Conservation (phyloP, 2,797 vertebrate species). For the Leptoclinus maculatus region DNA sequence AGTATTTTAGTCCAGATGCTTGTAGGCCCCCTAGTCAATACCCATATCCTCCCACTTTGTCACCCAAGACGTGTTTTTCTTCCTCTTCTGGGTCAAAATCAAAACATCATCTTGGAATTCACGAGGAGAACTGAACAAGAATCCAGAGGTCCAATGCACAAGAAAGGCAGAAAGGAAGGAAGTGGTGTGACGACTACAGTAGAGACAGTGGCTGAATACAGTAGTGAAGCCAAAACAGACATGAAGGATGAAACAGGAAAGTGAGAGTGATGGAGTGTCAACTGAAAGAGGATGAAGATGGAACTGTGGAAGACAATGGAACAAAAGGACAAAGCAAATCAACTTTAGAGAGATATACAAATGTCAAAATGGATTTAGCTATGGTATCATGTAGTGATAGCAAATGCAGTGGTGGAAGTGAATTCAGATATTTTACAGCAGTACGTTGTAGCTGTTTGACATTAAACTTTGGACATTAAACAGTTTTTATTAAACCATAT, state of each 20-base stretch:
- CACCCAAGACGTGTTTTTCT: slow-evolving; percentile 17
- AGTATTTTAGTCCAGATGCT: slow-evolving; percentile 29
- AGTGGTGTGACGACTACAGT: slow-evolving; percentile 12
- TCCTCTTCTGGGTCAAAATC: slow-evolving; percentile 28
- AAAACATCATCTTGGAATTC: slow-evolving; percentile 50
- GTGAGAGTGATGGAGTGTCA: slow-evolving; percentile 49
- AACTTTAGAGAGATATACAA: slow-evolving; percentile 27
- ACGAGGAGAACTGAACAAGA: slow-evolving; percentile 20
- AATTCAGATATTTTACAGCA: not conserved
- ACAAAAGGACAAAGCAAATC: slow-evolving; percentile 22
- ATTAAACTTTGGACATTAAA: too few species aligned
- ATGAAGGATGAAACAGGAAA: slow-evolving; percentile 36
- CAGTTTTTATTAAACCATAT: not conserved
- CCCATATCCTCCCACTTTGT: slow-evolving; percentile 33
- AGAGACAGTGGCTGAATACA: slow-evolving; percentile 8
- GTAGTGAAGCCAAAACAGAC: slow-evolving; percentile 21
- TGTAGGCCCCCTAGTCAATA: slow-evolving; percentile 24
- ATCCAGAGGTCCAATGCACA: not conserved
- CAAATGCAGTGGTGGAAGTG: not conserved
- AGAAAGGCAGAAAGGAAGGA: slow-evolving; percentile 32
- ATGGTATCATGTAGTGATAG: not conserved
- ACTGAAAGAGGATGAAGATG: slow-evolving; percentile 28
- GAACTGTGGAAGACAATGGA: slow-evolving; percentile 16
- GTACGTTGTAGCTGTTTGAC: not conserved
- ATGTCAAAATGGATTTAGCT: slow-evolving; percentile 17